These are phyloP conservation scores for Drosophila longiperda DNA, from an alignment of 2,888 invertebrate genomes.

Conservation along the genomic window DNA sequence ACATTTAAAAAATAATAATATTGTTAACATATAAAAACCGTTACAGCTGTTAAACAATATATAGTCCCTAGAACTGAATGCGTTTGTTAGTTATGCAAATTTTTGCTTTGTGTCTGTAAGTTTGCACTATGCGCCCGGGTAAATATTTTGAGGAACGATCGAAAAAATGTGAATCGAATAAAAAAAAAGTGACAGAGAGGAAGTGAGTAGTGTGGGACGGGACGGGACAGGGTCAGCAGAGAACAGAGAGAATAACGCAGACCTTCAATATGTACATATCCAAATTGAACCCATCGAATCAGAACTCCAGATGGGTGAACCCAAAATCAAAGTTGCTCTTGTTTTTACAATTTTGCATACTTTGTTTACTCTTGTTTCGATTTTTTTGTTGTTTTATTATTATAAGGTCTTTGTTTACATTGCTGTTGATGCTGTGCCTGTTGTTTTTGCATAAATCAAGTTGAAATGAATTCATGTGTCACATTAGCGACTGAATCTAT, in stretches of 20 bases:
- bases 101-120: conserved; percentile 52
- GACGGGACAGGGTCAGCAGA: background rate
- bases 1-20: background rate
- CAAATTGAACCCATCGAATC: conserved; percentile 44
- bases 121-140: conserved; percentile 40
- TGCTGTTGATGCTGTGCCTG: background rate
- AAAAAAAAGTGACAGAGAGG: conserved; percentile 9
- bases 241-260: background rate
- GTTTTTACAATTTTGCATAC: conserved; percentile 59
- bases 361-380: conserved; percentile 64
- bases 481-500: conserved; percentile 62
- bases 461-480: conserved; percentile 71
- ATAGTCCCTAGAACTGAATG: conserved; percentile 11
- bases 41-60: conserved; percentile 12
- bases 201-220: background rate
- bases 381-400: conserved; percentile 34
- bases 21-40: background rate
- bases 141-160: conserved; percentile 60
- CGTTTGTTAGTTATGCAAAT: conserved; percentile 54
- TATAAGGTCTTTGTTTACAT: conserved; percentile 14
- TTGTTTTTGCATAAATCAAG: conserved; percentile 71
- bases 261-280: conserved; percentile 27
- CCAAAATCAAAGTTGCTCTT: conserved; percentile 57
- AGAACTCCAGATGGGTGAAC: conserved; percentile 43
- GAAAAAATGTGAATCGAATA: conserved; percentile 34